Percentiles rank a stretch among this genome's conserved stretches.
phyloP scores from a whole-genome alignment of 2,888 invertebrate genomes.

The Eupithecia vulgata region DNA sequence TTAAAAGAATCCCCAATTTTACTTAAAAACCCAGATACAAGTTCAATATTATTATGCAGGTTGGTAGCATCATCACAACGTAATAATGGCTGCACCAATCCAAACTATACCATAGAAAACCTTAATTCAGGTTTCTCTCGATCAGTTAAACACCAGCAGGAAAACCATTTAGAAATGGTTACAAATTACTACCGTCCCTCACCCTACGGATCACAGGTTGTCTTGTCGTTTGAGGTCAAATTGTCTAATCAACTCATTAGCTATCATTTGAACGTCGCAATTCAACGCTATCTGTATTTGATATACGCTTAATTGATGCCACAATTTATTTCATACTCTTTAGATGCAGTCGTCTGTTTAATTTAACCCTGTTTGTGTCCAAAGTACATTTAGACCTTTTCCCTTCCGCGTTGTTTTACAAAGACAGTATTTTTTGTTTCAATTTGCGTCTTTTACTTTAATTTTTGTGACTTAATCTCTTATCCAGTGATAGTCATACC shows the following conservation, averaged over 20 bases:
- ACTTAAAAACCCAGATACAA: too few relatives aligned
- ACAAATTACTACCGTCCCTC: constrained; percentile 14
- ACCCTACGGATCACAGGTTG: constrained; percentile 20
- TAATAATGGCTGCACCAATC: neutral
- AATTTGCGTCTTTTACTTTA: neutral
- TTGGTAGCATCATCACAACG: neutral
- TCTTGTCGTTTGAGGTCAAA: constrained; percentile 32
- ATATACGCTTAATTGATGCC: constrained; percentile 54
- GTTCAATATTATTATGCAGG: neutral
- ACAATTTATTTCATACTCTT: constrained; percentile 50
- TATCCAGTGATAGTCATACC: neutral
- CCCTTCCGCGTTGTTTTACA: neutral
- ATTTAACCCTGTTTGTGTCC: constrained; percentile 52
- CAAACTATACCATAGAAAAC: neutral
- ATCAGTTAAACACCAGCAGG: neutral
- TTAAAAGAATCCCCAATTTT: too few relatives aligned
- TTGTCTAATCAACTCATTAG: constrained; percentile 31
- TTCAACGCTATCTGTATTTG: constrained; percentile 49
- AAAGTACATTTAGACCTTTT: neutral
- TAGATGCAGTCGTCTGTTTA: constrained; percentile 35
- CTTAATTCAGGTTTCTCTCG: neutral
- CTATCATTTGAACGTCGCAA: constrained; percentile 49
- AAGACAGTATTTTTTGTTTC: neutral
- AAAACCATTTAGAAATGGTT: neutral
- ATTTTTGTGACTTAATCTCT: neutral